These are phyloP conservation scores for Esperia sulphurella DNA, from an alignment of 2,888 invertebrate genomes.

Conservation along the genomic window DNA sequence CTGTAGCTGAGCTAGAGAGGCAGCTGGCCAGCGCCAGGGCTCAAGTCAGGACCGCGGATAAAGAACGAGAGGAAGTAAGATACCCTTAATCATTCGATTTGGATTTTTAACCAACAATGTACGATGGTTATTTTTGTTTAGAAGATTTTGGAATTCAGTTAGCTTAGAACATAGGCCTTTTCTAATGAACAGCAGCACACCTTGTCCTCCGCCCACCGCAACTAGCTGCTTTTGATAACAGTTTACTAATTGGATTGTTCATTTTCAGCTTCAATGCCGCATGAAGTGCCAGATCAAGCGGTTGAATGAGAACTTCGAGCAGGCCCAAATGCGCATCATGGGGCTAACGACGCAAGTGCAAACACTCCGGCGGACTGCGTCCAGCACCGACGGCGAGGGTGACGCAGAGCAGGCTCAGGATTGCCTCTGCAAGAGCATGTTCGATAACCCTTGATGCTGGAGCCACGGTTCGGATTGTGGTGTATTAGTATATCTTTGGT, in stretches of 20 bases:
- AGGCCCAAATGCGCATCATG: conserved; percentile 82
- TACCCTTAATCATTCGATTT: no score
- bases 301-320: conserved; percentile 84
- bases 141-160: no score
- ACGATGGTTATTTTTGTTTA: no score
- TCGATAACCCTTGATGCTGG: conserved; percentile 36
- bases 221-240: no score
- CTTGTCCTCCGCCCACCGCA: no score
- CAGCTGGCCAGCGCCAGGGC: conserved; percentile 83
- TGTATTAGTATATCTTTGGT: not conserved
- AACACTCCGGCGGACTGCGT: conserved; percentile 72
- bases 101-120: no score
- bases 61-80: conserved; percentile 83
- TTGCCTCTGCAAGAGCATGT: conserved; percentile 59
- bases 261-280: conserved; percentile 78
- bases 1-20: conserved; percentile 83
- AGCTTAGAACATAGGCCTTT: no score
- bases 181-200: no score
- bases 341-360: conserved; percentile 83
- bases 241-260: not conserved
- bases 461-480: not conserved
- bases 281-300: conserved; percentile 86
- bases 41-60: conserved; percentile 81
- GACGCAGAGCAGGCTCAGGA: conserved; percentile 40
- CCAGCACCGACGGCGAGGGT: conserved; percentile 47